Conservation (phyloP, 1,140 invertebrate genomes). For the Oppia nitens region DNA sequence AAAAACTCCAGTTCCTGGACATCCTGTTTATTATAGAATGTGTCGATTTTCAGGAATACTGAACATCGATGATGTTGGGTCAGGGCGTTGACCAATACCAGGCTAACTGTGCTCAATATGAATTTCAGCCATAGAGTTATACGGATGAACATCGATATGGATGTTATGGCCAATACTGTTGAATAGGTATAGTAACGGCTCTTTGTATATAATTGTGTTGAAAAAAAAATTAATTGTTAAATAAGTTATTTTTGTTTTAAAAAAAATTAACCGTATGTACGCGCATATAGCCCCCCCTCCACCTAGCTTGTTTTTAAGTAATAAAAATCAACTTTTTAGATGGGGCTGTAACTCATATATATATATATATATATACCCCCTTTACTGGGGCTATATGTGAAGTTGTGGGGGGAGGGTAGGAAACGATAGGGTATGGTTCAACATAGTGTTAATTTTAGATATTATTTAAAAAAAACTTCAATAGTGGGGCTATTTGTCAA, state of each 20-base stretch:
- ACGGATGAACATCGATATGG: conserved; percentile 62
- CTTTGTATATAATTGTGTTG: too few species aligned
- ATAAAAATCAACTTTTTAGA: background rate
- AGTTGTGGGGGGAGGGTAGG: too few species aligned
- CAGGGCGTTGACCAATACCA: background rate
- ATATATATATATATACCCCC: too few species aligned
- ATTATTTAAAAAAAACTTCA: too few species aligned
- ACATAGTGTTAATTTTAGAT: too few species aligned
- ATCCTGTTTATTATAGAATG: background rate
- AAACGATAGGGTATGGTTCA: too few species aligned
- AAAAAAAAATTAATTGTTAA: background rate
- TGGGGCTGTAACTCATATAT: background rate
- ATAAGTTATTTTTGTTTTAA: background rate
- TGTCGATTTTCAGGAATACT: background rate
- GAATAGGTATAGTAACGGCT: conserved; percentile 62
- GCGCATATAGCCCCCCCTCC: background rate
- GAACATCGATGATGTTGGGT: background rate
- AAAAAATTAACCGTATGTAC: background rate
- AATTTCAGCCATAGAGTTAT: conserved; percentile 68
- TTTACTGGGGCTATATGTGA: too few species aligned
- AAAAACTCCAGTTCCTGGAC: background rate
- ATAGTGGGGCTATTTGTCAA: too few species aligned
- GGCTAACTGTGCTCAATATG: conserved; percentile 33
- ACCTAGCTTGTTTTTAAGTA: background rate
- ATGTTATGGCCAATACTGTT: conserved; percentile 52